Evolutionary conservation across 1,140 invertebrate species (phyloP).

Genomic region (Eupristina koningsbergeri): DNA sequence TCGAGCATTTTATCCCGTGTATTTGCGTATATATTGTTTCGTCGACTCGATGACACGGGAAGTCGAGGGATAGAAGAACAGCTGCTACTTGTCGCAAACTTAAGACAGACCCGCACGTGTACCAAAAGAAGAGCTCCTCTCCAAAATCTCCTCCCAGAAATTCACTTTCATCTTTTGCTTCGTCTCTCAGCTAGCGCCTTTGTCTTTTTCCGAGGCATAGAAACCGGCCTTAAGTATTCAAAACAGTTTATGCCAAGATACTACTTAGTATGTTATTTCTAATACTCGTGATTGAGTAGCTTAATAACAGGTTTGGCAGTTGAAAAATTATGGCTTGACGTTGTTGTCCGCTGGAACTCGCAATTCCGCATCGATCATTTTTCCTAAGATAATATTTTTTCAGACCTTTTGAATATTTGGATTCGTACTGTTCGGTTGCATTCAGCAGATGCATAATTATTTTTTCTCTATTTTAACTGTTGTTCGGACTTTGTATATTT

Average conservation of each 20-base stretch:
- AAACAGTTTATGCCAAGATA: background rate
- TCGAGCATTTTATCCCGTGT: no score
- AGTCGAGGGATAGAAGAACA: background rate
- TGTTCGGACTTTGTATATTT: no score
- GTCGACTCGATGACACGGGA: slow-evolving; percentile 35
- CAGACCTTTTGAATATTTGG: no score
- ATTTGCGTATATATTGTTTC: slow-evolving; percentile 13
- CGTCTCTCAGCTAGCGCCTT: slow-evolving; percentile 30
- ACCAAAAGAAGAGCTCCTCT: slow-evolving; percentile 8
- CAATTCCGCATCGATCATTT: no score
- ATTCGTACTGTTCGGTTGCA: no score
- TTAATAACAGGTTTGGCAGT: background rate
- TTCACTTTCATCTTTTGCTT: slow-evolving; percentile 45
- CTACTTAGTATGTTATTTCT: slow-evolving; percentile 13
- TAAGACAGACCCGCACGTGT: background rate
- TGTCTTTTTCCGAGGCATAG: slow-evolving; percentile 24
- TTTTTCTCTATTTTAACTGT: no score
- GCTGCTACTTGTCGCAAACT: slow-evolving; percentile 8
- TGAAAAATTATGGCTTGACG: background rate
- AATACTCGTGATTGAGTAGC: background rate
- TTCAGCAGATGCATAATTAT: no score
- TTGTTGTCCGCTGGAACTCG: no score
- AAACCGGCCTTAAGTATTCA: background rate
- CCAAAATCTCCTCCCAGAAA: slow-evolving; percentile 31
- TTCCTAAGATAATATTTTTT: no score